phyloP scores from a whole-genome alignment of 2,113 vertebrate species.

The Burhinus oedicnemus region DNA sequence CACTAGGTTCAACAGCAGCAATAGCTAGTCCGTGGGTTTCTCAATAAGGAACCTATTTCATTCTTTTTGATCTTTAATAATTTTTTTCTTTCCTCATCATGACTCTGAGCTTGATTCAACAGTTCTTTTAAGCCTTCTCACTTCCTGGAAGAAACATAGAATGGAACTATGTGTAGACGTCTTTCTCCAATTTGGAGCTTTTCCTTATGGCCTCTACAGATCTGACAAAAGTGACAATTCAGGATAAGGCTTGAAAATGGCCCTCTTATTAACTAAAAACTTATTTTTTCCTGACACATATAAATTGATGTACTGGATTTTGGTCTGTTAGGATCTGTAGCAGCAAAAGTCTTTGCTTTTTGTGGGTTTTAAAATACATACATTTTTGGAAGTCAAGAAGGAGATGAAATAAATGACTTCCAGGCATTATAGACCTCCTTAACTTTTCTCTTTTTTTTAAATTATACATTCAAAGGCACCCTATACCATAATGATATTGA shows the following conservation, averaged over 20 bases:
- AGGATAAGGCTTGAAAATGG: conserved; percentile 1
- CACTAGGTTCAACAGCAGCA: conserved; percentile 2
- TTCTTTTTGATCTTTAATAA: conserved; percentile 22
- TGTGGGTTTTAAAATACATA: neutral
- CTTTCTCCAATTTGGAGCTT: neutral
- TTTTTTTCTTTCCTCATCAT: neutral
- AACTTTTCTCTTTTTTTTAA: neutral
- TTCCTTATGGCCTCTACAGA: neutral
- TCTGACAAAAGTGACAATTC: neutral
- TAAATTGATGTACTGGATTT: neutral
- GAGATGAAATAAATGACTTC: neutral
- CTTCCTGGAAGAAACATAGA: neutral
- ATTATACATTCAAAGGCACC: neutral
- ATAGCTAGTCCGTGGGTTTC: neutral
- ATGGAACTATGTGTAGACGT: neutral
- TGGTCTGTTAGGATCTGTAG: neutral
- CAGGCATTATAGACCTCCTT: neutral
- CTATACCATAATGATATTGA: neutral
- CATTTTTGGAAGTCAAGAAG: neutral
- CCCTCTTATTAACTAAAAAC: neutral
- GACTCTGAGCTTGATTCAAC: neutral
- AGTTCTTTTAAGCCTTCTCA: neutral
- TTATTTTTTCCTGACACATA: neutral
- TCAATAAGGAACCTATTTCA: neutral
- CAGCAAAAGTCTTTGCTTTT: neutral